phyloP scores from a whole-genome alignment of 2,888 invertebrate genomes.

The Anarsia innoxiella region DNA sequence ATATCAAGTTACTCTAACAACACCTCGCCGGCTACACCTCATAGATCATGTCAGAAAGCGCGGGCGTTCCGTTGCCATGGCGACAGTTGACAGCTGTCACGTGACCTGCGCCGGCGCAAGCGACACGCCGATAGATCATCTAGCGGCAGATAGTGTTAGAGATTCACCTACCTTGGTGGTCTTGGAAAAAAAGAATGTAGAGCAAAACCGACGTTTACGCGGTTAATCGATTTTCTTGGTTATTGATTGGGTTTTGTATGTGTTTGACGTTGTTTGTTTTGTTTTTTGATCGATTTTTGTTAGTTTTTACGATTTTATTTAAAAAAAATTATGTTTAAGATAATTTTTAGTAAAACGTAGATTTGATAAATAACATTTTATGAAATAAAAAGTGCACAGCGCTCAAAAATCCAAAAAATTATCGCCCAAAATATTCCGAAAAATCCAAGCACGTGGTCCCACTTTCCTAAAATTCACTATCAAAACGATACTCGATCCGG shows the following conservation, averaged over 20 bases:
- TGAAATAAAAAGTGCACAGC: not conserved
- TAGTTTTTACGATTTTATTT: not conserved
- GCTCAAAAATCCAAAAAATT: not conserved
- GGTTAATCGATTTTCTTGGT: conserved; percentile 40
- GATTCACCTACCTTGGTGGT: conserved; percentile 59
- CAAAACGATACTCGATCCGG: conserved; percentile 43
- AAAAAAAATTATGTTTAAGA: too few relatives aligned
- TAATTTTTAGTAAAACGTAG: not conserved
- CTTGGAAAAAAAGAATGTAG: conserved; percentile 37
- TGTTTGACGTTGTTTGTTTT: too few relatives aligned
- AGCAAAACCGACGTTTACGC: conserved; percentile 49
- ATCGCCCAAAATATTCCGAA: not conserved
- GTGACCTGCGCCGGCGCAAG: conserved; percentile 3
- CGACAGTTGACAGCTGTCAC: conserved; percentile 5
- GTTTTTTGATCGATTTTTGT: not conserved
- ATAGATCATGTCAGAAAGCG: conserved; percentile 6
- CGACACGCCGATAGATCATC: conserved; percentile 8
- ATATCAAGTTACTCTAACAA: too few relatives aligned
- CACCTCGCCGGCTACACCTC: too few relatives aligned
- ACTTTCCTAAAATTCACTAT: conserved; percentile 29
- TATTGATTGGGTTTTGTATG: conserved; percentile 4
- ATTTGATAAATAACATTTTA: not conserved
- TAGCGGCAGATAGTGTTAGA: conserved; percentile 56
- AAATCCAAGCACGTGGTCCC: not conserved
- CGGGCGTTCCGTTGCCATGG: conserved; percentile 3